Conservation (phyloP, 1,140 invertebrate species). For the Drosophila erecta region DNA sequence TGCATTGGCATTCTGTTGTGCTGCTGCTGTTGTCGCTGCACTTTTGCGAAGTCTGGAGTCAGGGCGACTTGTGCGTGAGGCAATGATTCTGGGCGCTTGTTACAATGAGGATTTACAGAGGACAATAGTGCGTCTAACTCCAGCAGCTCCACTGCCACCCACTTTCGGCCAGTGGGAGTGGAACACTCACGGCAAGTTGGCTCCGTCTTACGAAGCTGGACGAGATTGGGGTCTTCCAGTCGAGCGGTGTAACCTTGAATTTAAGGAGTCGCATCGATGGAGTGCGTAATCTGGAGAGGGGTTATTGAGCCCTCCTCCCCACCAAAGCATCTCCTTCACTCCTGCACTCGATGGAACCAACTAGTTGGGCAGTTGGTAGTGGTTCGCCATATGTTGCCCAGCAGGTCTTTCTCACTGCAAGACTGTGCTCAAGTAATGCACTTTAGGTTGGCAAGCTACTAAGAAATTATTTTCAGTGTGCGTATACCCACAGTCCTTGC, state of each 20-base stretch:
- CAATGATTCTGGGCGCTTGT: constrained; percentile 84
- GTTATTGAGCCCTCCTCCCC: constrained; percentile 6
- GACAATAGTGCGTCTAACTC: constrained; percentile 84
- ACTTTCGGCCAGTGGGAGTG: constrained; percentile 17
- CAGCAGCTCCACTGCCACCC: constrained; percentile 45
- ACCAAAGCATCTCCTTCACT: neutral
- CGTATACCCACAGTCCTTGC: neutral
- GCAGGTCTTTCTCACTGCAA: neutral
- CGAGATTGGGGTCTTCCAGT: neutral
- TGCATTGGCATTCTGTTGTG: constrained; percentile 59
- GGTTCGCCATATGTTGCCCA: neutral
- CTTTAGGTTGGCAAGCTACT: neutral
- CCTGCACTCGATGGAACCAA: neutral
- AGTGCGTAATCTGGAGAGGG: constrained; percentile 48
- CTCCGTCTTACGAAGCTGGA: constrained; percentile 5
- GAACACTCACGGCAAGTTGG: constrained; percentile 8
- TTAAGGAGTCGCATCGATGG: constrained; percentile 59
- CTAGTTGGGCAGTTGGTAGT: constrained; percentile 9
- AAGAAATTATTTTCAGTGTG: neutral
- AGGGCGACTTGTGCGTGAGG: constrained; percentile 76
- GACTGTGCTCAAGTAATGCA: neutral
- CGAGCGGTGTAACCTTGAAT: constrained; percentile 59
- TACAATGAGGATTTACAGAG: constrained; percentile 84
- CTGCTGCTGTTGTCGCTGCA: constrained; percentile 60
- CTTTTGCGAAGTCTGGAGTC: constrained; percentile 62